Base-by-base conservation (phyloP, 2,113 vertebrate genomes). In the Phrynosoma platyrhinos region DNA sequence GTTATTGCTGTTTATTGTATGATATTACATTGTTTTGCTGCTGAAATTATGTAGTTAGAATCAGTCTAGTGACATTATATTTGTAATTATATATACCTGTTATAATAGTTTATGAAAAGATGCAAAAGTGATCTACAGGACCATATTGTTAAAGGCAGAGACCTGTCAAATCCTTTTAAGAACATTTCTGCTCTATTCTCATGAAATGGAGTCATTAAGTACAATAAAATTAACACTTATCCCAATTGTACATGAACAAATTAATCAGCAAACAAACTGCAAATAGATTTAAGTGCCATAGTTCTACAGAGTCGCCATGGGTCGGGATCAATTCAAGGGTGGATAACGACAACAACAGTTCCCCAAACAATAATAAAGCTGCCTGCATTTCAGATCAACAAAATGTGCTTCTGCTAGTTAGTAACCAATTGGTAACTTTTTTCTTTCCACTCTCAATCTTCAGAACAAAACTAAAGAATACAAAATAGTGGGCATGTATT, bases 401-500 rank as follows among this genome's bases (percentile, higher is more conserved):
- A 85, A 89, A 84, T 82, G 69, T 27, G 32, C 18, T 87, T 21
- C 92, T 90, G 84, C 89, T 76, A 69, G 13, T 9, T 47, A 30
- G 30, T 90, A 64, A 86, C 89, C 74, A 69, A 14, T 9, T 47
- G n/a, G 30, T 90, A 64, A 86, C 90, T 23, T 5, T 92, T 86
- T 32, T 89, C 4, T 13, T 72, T 95, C 76, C 94, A 52, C 74
- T 91, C 95, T 92, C 85, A 30, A 86, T 95, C 91, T 91, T 5
- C 94, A 99, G 99, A 99, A 99, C 90, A 95, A 96, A 95, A 99
- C 98, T 30, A 98, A 97, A 93, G 98, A 99, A 72, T 99, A 98
- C 91, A 97, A 96, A 93, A 94, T 99, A 0, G 92, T 98, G 18
- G 99, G 99, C 64, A 12, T 89, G 12, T 99, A 99, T 87, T 97